Conservation (phyloP, 2,888 invertebrate species). For the Lepidocyrtoides sp. region DNA sequence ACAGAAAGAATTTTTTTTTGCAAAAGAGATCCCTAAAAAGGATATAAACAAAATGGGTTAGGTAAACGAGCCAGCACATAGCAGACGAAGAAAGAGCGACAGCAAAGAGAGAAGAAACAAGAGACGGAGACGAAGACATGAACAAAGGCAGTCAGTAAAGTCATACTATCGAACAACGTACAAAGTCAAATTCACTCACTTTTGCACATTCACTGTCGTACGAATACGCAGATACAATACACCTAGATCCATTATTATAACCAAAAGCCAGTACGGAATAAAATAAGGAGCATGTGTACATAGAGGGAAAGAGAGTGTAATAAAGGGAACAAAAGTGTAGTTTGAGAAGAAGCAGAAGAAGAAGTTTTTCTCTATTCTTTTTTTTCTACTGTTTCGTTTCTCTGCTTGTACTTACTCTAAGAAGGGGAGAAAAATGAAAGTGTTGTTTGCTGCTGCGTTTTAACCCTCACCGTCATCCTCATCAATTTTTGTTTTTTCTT, state of each 20-base stretch:
- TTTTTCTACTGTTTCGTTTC: background rate
- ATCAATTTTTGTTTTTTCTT: background rate
- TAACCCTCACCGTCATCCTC: background rate
- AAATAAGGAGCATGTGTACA: no score
- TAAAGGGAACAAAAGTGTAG: background rate
- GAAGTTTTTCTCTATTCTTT: no score
- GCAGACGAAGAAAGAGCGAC: background rate
- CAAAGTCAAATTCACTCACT: constrained; percentile 11
- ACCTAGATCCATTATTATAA: no score
- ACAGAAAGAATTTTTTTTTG: constrained; percentile 38
- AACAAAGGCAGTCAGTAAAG: constrained; percentile 35
- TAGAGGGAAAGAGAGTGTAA: no score
- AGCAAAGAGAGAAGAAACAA: background rate
- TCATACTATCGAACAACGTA: constrained; percentile 18
- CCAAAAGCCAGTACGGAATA: no score
- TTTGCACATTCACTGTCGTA: background rate
- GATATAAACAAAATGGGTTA: constrained; percentile 31
- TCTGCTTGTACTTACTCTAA: background rate
- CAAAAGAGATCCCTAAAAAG: constrained; percentile 6
- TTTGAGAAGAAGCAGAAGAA: background rate
- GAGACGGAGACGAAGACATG: constrained; percentile 22
- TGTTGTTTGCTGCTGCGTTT: background rate
- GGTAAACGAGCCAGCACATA: background rate
- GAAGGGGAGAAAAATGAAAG: background rate
- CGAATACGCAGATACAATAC: no score